Conservation (phyloP, 2,888 invertebrate species). For the Sminthurinus aureus region DNA sequence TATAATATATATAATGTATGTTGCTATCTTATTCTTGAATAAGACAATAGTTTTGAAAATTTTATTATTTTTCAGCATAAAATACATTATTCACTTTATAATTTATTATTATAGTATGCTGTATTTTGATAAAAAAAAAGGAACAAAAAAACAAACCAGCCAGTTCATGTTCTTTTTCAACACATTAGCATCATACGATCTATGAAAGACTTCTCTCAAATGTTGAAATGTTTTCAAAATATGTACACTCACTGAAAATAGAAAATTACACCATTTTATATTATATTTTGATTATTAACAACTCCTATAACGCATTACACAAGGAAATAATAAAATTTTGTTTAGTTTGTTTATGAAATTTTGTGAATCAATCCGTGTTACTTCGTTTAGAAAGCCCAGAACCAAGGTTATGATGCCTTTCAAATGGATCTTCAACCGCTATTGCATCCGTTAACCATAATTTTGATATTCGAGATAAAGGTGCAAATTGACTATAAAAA, state of each 20-base stretch:
- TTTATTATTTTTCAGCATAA: too few relatives aligned
- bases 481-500: constrained; percentile 62
- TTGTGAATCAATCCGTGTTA: constrained; percentile 61
- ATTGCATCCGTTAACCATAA: constrained; percentile 67
- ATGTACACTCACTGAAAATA: constrained; percentile 55
- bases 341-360: neutral
- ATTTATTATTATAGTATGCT: too few relatives aligned
- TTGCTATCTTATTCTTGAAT: too few relatives aligned
- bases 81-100: too few relatives aligned
- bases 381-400: constrained; percentile 67
- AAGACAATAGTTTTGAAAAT: too few relatives aligned
- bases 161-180: constrained; percentile 34
- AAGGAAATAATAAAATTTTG: neutral
- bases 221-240: constrained; percentile 53
- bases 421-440: constrained; percentile 72
- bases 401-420: constrained; percentile 69
- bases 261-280: neutral
- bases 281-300: neutral
- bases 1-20: neutral
- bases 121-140: neutral
- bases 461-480: constrained; percentile 67
- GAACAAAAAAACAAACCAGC: constrained; percentile 31
- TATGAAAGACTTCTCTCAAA: constrained; percentile 49
- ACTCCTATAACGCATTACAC: neutral
- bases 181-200: constrained; percentile 32